phyloP scores from a whole-genome alignment of 2,888 invertebrate species.

The Athrips mouffetella region DNA sequence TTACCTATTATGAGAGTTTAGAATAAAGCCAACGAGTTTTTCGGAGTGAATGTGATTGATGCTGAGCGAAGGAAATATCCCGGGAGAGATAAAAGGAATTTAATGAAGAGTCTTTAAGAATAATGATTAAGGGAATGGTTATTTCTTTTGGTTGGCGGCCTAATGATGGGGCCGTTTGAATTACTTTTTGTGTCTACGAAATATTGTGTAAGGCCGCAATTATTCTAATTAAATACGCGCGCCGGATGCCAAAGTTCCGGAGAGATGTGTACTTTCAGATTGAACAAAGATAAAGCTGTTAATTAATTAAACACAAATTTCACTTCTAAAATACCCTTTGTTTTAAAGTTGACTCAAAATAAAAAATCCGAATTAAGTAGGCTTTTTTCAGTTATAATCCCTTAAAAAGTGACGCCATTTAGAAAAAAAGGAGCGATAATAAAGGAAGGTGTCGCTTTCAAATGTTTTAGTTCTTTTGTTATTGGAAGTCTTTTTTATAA shows the following conservation, averaged over 20 bases:
- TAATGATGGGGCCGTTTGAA: conserved; percentile 73
- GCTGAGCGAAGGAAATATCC: conserved; percentile 74
- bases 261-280: conserved; percentile 13
- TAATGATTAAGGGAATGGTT: conserved; percentile 77
- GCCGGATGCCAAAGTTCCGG: conserved; percentile 24
- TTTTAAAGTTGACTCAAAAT: too few species aligned
- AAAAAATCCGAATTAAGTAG: too few species aligned
- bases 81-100: conserved; percentile 77
- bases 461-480: too few species aligned
- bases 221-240: conserved; percentile 53
- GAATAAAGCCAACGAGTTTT: conserved; percentile 78
- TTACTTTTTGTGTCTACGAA: conserved; percentile 65
- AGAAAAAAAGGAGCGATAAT: too few species aligned
- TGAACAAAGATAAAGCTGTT: conserved; percentile 1
- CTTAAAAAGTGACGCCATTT: too few species aligned
- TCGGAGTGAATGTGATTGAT: conserved; percentile 78
- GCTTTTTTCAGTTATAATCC: too few species aligned
- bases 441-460: too few species aligned
- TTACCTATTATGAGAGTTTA: conserved; percentile 79
- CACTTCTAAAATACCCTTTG: not conserved
- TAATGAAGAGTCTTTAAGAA: conserved; percentile 79
- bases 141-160: conserved; percentile 71
- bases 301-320: not conserved
- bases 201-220: conserved; percentile 58
- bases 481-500: not conserved